Percentiles rank a stretch among this genome's conserved stretches.
phyloP scores from a whole-genome alignment of 2,888 invertebrate genomes.

The Netelia fuscicornis region DNA sequence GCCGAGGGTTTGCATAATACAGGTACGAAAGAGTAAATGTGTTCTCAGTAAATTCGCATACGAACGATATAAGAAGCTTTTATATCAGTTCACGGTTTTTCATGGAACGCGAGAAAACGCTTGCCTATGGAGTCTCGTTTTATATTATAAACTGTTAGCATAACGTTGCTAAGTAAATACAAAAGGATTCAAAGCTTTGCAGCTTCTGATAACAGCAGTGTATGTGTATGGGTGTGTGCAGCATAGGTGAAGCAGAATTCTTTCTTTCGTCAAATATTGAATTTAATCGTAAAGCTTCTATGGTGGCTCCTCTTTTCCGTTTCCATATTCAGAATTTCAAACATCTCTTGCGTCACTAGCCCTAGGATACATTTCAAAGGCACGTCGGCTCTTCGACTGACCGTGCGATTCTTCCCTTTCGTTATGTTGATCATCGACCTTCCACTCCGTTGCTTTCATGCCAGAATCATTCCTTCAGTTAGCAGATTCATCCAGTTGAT shows the following conservation, averaged over 20 bases:
- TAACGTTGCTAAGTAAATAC: conserved; percentile 13
- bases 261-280: conserved; percentile 54
- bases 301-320: conserved; percentile 36
- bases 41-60: conserved; percentile 6
- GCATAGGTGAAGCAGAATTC: conserved; percentile 29
- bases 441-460: conserved; percentile 64
- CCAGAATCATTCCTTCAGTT: conserved; percentile 78
- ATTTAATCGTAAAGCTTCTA: conserved; percentile 18
- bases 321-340: not conserved
- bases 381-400: conserved; percentile 25
- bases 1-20: not conserved
- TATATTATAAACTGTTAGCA: conserved; percentile 16
- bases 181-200: conserved; percentile 33
- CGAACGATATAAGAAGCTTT: conserved; percentile 21
- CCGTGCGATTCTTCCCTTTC: conserved; percentile 64
- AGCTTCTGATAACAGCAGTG: no score
- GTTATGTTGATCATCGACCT: conserved; percentile 74
- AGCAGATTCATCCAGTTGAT: conserved; percentile 78
- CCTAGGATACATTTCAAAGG: conserved; percentile 5
- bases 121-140: conserved; percentile 18
- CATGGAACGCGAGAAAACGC: conserved; percentile 9
- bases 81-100: not conserved
- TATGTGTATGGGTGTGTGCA: conserved; percentile 28
- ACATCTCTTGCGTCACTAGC: not conserved
- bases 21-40: not conserved